Conservation (phyloP, 1,140 invertebrate species). For the Ips nitidus region DNA sequence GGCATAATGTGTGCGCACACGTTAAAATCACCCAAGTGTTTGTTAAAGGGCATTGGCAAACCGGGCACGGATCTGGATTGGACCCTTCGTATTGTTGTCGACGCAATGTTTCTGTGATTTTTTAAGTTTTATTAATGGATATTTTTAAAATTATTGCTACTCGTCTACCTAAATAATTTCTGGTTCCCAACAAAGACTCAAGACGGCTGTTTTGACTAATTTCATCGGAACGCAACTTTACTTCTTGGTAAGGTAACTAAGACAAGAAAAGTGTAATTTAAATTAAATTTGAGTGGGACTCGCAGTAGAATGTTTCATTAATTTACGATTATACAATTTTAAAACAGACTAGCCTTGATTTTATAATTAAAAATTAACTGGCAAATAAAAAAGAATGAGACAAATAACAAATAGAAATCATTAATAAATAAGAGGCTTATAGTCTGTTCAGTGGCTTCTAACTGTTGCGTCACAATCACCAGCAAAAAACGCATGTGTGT, state of each 20-base stretch:
- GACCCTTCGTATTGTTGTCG: constrained; percentile 48
- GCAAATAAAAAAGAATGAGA: not conserved
- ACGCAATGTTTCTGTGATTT: constrained; percentile 51
- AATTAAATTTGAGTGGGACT: not conserved
- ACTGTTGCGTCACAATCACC: too few relatives aligned
- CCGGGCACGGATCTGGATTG: constrained; percentile 67
- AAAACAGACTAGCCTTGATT: constrained; percentile 4
- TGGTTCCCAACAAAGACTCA: constrained; percentile 53
- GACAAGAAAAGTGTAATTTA: constrained; percentile 15
- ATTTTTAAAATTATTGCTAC: too few relatives aligned
- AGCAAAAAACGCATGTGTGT: too few relatives aligned
- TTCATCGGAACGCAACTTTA: constrained; percentile 45
- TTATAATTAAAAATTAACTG: not conserved
- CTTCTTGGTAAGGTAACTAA: constrained; percentile 45
- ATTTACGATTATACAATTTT: not conserved
- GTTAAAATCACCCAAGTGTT: constrained; percentile 66
- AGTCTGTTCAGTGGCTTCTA: too few relatives aligned
- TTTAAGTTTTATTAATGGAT: not conserved
- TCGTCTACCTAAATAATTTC: constrained; percentile 49
- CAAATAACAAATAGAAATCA: not conserved
- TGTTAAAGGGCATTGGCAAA: constrained; percentile 63
- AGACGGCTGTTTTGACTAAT: constrained; percentile 39
- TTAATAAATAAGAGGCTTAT: too few relatives aligned
- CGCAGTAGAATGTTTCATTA: too few relatives aligned
- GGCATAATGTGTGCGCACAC: constrained; percentile 71